phyloP scores from a whole-genome alignment of 2,113 vertebrate genomes.

The Oceanites oceanicus region DNA sequence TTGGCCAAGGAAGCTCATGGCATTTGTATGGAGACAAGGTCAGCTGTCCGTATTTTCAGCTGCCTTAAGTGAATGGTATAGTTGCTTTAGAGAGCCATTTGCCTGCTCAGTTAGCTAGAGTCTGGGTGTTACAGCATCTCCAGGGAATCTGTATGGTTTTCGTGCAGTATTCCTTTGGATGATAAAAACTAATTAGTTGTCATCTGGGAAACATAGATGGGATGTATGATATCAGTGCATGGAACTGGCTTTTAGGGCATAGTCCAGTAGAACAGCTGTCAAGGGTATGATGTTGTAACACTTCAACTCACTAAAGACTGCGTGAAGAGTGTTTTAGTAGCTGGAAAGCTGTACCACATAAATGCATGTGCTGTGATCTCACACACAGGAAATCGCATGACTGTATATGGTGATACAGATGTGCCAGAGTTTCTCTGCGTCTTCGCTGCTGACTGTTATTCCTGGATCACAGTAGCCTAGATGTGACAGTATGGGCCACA shows the following conservation, averaged over 20 bases:
- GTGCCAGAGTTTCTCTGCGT: background rate
- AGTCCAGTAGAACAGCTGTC: background rate
- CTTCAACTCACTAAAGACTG: background rate
- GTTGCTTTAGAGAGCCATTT: background rate
- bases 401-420: background rate
- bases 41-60: background rate
- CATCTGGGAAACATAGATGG: background rate
- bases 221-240: background rate
- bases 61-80: background rate
- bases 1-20: conserved; percentile 6
- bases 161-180: background rate
- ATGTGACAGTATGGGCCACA: background rate
- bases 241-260: background rate
- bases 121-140: background rate
- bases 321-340: background rate
- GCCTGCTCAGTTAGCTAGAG: background rate
- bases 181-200: background rate
- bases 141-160: background rate
- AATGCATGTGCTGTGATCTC: background rate
- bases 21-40: background rate
- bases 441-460: background rate
- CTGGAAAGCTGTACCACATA: background rate
- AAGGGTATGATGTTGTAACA: background rate
- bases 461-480: background rate
- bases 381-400: background rate